phyloP scores from a whole-genome alignment of 2,888 invertebrate species.

The Noctua fimbriata region DNA sequence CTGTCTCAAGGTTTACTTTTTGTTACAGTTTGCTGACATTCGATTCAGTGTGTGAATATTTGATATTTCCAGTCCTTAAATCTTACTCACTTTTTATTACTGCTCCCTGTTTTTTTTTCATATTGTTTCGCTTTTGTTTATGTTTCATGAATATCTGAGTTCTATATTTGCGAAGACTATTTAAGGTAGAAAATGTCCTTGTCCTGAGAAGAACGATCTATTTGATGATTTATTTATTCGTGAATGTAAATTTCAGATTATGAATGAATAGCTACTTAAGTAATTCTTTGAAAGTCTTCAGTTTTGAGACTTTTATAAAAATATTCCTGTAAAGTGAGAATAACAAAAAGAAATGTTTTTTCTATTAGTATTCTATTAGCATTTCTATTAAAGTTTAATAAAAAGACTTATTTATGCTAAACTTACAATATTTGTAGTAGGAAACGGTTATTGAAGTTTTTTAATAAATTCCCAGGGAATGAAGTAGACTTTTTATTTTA shows the following conservation, averaged over 20 bases:
- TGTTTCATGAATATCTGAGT: conserved; percentile 41
- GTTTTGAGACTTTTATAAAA: conserved; percentile 48
- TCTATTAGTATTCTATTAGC: conserved; percentile 49
- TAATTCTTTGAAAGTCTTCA: conserved; percentile 60
- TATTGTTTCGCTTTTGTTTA: conserved; percentile 47
- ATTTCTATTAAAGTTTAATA: conserved; percentile 50
- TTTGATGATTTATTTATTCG: conserved; percentile 74
- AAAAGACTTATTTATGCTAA: conserved; percentile 20
- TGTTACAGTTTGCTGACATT: conserved; percentile 29
- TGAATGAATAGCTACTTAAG: conserved; percentile 57
- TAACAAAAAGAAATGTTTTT: conserved; percentile 41
- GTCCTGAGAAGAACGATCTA: conserved; percentile 53
- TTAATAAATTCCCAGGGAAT: background rate
- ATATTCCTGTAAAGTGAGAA: conserved; percentile 41
- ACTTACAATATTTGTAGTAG: background rate
- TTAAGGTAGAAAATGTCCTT: conserved; percentile 37
- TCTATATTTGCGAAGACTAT: conserved; percentile 29
- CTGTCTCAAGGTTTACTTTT: conserved; percentile 58
- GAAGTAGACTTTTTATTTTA: background rate
- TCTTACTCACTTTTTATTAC: conserved; percentile 43
- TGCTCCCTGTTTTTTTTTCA: conserved; percentile 21
- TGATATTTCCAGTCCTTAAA: conserved; percentile 49
- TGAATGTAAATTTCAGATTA: conserved; percentile 72
- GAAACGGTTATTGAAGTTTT: background rate
- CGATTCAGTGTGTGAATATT: conserved; percentile 52